Percentiles rank a stretch among this genome's conserved stretches.
phyloP scores from a whole-genome alignment of 1,140 invertebrate species.

The Scaptomyza montana region DNA sequence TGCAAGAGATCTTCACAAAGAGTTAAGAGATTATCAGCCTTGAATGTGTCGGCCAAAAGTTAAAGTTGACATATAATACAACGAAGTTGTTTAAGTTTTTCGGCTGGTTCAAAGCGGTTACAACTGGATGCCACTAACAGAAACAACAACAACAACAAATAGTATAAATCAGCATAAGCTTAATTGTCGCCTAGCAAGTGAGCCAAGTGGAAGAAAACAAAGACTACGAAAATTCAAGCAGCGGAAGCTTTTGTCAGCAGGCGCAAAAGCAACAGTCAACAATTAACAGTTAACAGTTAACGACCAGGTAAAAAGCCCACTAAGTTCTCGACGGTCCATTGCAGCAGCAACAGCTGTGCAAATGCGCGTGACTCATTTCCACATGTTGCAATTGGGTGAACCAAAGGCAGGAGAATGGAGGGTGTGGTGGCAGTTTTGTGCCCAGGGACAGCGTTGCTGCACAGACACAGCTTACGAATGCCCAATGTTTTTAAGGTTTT shows the following conservation, averaged over 20 bases:
- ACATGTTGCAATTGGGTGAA: too few relatives aligned
- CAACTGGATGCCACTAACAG: conserved; percentile 32
- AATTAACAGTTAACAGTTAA: conserved; percentile 19
- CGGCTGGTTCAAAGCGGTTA: conserved; percentile 56
- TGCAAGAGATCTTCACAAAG: conserved; percentile 1
- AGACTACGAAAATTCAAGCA: conserved; percentile 9
- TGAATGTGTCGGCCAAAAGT: conserved; percentile 13
- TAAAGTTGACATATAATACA: too few relatives aligned
- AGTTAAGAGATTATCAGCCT: conserved; percentile 33
- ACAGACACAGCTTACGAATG: conserved; percentile 4
- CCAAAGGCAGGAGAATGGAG: not conserved
- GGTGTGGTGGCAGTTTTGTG: not conserved
- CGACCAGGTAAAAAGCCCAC: conserved; percentile 55
- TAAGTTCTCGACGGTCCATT: conserved; percentile 27
- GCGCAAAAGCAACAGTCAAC: not conserved
- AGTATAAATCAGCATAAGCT: conserved; percentile 41
- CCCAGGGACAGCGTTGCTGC: not conserved
- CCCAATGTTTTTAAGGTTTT: not conserved
- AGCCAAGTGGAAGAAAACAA: conserved; percentile 10
- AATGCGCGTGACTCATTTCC: conserved; percentile 39
- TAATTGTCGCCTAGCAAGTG: conserved; percentile 29
- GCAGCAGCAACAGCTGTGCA: conserved; percentile 37
- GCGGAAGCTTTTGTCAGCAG: conserved; percentile 17
- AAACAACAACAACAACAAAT: conserved; percentile 20
- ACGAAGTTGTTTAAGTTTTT: conserved; percentile 10